phyloP scores from a whole-genome alignment of 2,113 vertebrate species.

The pig (Sus scrofa) region T2T-Sscrofa CM000816.6:75168501-75169000 shows the following conservation, averaged over 20 bases:
- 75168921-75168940: too few relatives aligned
- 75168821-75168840: constrained; percentile 1
- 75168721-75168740: background rate
- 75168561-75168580: background rate
- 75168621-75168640: background rate
- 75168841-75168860: background rate
- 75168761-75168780: background rate
- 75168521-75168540: background rate
- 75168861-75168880: background rate
- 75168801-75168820: background rate
- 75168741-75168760: background rate
- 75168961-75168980: too few relatives aligned
- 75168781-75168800: constrained; percentile 1
- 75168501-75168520: background rate
- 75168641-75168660: background rate
- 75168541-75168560: background rate
- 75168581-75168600: background rate
- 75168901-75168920: background rate
- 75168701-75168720: background rate
- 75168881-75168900: background rate
- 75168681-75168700: background rate
- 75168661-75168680: constrained; percentile 26
- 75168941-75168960: too few relatives aligned
- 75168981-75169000: too few relatives aligned
- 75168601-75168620: background rate